Conservation (phyloP, 2,797 vertebrate species). For the Schizopygopsis pylzovi region DNA sequence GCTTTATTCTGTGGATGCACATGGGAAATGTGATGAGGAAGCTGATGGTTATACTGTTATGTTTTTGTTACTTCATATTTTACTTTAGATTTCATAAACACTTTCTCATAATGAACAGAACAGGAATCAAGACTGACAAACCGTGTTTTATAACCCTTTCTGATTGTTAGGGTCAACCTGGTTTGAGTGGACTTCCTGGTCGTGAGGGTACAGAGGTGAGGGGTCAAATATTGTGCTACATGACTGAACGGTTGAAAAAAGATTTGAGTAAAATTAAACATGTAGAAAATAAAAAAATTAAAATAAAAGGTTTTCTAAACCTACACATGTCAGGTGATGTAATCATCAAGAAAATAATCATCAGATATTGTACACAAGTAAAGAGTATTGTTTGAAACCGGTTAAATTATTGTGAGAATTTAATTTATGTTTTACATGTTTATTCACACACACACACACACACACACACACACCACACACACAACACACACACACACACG, state of each 20-base stretch:
- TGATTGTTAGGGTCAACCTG: conserved; percentile 82
- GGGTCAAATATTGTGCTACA: not conserved
- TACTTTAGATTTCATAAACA: not conserved
- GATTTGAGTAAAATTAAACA: not conserved
- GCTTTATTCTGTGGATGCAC: not conserved
- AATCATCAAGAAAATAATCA: not conserved
- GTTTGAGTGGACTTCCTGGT: conserved; percentile 86
- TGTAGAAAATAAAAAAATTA: not conserved
- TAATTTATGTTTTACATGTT: not conserved
- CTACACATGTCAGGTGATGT: not conserved
- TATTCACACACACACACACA: not conserved
- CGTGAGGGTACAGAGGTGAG: conserved; percentile 86
- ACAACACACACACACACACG: too few relatives aligned
- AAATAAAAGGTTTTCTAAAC: not conserved
- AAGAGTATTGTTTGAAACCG: not conserved
- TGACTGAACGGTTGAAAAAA: not conserved
- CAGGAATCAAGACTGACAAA: not conserved
- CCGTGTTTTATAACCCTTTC: conserved; percentile 11
- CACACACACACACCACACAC: too few relatives aligned
- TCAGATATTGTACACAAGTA: not conserved
- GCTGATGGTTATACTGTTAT: not conserved
- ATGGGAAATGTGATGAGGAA: not conserved
- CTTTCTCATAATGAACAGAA: not conserved
- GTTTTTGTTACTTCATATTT: not conserved
- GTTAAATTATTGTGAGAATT: too few relatives aligned